Base-by-base conservation (phyloP, 2,888 invertebrate genomes). In the Sphaeridia pumilis region DNA sequence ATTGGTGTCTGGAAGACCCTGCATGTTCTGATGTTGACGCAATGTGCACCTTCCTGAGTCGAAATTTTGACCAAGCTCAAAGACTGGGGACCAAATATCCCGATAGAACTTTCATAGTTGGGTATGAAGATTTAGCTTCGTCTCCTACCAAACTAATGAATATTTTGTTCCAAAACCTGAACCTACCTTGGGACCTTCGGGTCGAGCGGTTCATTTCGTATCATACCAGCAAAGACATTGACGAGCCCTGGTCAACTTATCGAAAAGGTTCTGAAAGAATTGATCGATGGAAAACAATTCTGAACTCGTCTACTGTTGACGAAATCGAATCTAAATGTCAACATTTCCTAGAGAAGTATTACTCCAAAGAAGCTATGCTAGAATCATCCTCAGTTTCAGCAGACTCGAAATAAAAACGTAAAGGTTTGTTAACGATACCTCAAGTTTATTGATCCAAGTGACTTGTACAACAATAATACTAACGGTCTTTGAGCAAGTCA, bases 191-290 rank as follows among this genome's bases (percentile, higher is more conserved):
- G 50, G 17, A 43, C 35, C 2, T 12, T 10, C 22, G n/a, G 5
- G 22, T 44, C n/a, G 50, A 50, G 12, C 14, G 20, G 14, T 50
- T 42, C 14, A 2, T 50, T 12, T 35, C 25, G 4, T 31, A 50
- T 14, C 50, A 50, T 20, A 50, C 50, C 4, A 44, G 20, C 2
- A 43, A n/a, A 12, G 25, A 50, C 28, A 7, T 44, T 3, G 50
- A 50, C 7, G 17, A 43, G 17, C 50, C 50, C 26, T 50, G 50
- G 50, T 21, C 25, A 14, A 50, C 50, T 24, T 25, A 34, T 24
- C 44, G 50, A n/a, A 24, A 44, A 14, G 25, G 44, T 17, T 31
- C 28, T 24, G 22, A 42, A 22, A 14, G 44, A 3, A 35, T 44
- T 12, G 20, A 44, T 7, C 12, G 17, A 5, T 50, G 50, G 50